These are phyloP conservation scores for Reticulitermes lucifugus DNA, from an alignment of 2,888 invertebrate species.

Conservation along the genomic window DNA sequence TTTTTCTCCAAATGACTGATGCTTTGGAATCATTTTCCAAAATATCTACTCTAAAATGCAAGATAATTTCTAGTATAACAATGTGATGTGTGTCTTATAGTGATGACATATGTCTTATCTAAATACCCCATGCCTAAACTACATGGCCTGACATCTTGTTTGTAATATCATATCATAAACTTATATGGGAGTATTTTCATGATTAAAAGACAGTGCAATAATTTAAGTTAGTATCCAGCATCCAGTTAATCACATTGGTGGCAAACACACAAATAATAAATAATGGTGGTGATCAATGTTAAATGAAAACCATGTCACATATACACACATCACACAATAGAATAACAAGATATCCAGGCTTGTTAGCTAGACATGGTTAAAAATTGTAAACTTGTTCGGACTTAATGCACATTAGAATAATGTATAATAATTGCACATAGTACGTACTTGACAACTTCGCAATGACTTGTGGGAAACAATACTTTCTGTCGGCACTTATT, in stretches of 20 bases:
- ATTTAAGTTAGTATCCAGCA: neutral
- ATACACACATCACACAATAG: neutral
- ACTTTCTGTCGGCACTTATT: constrained; percentile 47
- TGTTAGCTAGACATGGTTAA: constrained; percentile 29
- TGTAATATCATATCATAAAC: neutral
- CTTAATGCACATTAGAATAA: constrained; percentile 49
- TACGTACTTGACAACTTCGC: constrained; percentile 47
- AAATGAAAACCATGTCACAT: neutral
- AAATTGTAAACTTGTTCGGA: constrained; percentile 40
- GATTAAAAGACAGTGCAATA: neutral
- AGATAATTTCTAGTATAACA: constrained; percentile 42
- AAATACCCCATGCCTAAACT: constrained; percentile 20
- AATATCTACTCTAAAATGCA: constrained; percentile 45
- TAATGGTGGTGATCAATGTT: neutral
- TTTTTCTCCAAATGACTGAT: constrained; percentile 37
- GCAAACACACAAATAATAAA: neutral
- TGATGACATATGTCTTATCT: constrained; percentile 36
- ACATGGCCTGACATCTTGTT: constrained; percentile 19
- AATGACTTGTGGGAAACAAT: constrained; percentile 42
- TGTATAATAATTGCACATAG: constrained; percentile 50
- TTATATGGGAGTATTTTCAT: too few species aligned
- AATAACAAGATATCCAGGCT: constrained; percentile 4
- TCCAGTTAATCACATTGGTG: neutral
- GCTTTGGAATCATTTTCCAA: constrained; percentile 46
- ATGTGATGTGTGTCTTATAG: constrained; percentile 42